Conservation (phyloP, 1,140 invertebrate genomes). For the Drosophila nikananu region DNA sequence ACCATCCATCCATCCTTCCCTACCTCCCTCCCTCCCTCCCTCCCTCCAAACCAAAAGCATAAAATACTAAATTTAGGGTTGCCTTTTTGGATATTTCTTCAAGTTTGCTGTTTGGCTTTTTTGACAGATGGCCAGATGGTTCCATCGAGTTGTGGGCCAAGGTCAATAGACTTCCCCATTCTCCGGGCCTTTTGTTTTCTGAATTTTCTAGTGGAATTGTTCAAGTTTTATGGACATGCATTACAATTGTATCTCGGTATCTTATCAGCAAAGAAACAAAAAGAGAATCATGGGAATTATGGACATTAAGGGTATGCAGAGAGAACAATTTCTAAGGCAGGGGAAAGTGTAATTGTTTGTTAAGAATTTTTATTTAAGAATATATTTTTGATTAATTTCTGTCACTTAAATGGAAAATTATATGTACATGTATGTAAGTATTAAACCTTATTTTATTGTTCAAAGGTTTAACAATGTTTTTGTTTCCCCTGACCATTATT, state of each 20-base stretch:
- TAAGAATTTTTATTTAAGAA: background rate
- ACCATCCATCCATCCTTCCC: too few relatives aligned
- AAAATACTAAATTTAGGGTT: constrained; percentile 26
- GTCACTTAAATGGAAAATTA: background rate
- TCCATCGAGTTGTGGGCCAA: constrained; percentile 37
- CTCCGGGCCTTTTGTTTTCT: background rate
- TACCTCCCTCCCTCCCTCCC: background rate
- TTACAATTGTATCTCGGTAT: constrained; percentile 49
- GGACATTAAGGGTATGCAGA: constrained; percentile 5
- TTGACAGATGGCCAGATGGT: constrained; percentile 41
- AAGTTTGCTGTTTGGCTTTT: constrained; percentile 31
- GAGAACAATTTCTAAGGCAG: background rate
- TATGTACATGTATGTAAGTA: too few relatives aligned
- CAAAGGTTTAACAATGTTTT: background rate
- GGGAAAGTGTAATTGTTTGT: background rate
- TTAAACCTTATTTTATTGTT: background rate
- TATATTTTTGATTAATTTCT: background rate
- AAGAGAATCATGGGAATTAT: constrained; percentile 8
- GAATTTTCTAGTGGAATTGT: constrained; percentile 22
- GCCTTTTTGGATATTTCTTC: constrained; percentile 25
- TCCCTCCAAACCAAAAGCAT: constrained; percentile 9
- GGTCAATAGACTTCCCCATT: constrained; percentile 15
- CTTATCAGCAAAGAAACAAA: constrained; percentile 35
- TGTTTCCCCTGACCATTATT: constrained; percentile 6
- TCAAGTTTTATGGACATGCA: constrained; percentile 38